Evolutionary conservation across 2,888 invertebrate species (phyloP), one percentile per base, ranked within the genome.

Genomic region (Drosophila percnosoma): DNA sequence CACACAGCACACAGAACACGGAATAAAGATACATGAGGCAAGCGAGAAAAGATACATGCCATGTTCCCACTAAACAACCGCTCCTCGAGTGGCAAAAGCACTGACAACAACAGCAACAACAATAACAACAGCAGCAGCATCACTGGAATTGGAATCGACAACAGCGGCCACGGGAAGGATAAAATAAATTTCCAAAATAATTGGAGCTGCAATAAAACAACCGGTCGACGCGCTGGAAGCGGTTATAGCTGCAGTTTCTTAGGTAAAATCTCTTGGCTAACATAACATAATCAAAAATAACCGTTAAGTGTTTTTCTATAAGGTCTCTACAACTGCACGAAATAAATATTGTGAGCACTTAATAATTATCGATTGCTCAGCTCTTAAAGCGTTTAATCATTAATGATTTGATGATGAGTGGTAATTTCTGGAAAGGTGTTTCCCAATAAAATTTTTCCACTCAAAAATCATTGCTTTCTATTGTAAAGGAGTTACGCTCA

Each of bases 211-310:
- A 92, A 92, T 78, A 92, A 92, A 83, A 92, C 92, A 83, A 92
- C 92, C 75, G 92, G 93, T 75, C 91, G 91, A 66, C 92, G 93
- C 64, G 92, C 93, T 87, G 92, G 93, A 83, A 93, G 90, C 91
- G 93, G 92, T 77, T 90, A 92, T 90, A 93, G 93, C 85, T 92
- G 92, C 91, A 93, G 93, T 91, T 93, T 93, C 82, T 91, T 93
- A 92, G 93, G 93, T 93, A 92, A 45, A 89, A 80, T 74, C 54
- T 65, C 62, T 73, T 70, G 62, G 51, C 54, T 68, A 67, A 62
- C 42, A 69, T 68, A 67, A 62, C 48, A 68, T 71, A 68, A 66
- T 42, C 40, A 53, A 40, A 68, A 60, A 68, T 42, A 67, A 52
- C 53, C 48, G 53, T 71, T 77, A 65, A 78, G 54, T 62, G 49